Conservation (phyloP, 1,140 invertebrate genomes). For the Drosophila pectinifera region DNA sequence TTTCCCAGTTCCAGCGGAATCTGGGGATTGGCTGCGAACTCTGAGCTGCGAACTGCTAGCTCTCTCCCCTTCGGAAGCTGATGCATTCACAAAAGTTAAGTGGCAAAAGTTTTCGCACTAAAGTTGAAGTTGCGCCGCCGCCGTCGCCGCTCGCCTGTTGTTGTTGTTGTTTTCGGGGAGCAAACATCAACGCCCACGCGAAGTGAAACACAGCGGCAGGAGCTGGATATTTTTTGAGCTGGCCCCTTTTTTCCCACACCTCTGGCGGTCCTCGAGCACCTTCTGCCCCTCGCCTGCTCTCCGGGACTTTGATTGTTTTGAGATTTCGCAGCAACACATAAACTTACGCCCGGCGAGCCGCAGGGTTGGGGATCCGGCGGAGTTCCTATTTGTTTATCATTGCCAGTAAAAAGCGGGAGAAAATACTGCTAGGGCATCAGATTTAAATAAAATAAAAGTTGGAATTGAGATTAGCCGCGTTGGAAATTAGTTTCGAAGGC, state of each 20-base stretch:
- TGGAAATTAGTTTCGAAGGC: slow-evolving; percentile 69
- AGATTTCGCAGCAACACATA: slow-evolving; percentile 81
- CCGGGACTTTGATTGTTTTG: slow-evolving; percentile 78
- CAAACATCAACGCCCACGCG: slow-evolving; percentile 79
- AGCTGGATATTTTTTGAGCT: slow-evolving; percentile 52
- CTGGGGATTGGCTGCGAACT: slow-evolving; percentile 53
- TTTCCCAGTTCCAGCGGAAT: slow-evolving; percentile 62
- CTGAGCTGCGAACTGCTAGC: slow-evolving; percentile 11
- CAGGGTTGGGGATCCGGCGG: neutral
- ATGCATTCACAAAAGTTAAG: slow-evolving; percentile 79
- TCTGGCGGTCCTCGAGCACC: neutral
- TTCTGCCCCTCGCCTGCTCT: slow-evolving; percentile 24
- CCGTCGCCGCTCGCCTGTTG: slow-evolving; percentile 8
- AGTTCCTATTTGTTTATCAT: slow-evolving; percentile 58
- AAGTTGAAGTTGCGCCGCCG: slow-evolving; percentile 66
- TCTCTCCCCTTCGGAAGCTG: slow-evolving; percentile 1
- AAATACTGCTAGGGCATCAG: slow-evolving; percentile 47
- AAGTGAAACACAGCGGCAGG: slow-evolving; percentile 46
- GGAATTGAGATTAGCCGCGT: slow-evolving; percentile 73
- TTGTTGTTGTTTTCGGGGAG: slow-evolving; percentile 67
- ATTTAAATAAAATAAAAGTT: slow-evolving; percentile 83
- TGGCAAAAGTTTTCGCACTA: slow-evolving; percentile 83
- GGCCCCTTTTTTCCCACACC: slow-evolving; percentile 48
- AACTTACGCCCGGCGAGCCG: slow-evolving; percentile 51
- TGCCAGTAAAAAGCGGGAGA: slow-evolving; percentile 15